phyloP scores from a whole-genome alignment of 2,797 vertebrate species.

The Ceryle rudis region DNA sequence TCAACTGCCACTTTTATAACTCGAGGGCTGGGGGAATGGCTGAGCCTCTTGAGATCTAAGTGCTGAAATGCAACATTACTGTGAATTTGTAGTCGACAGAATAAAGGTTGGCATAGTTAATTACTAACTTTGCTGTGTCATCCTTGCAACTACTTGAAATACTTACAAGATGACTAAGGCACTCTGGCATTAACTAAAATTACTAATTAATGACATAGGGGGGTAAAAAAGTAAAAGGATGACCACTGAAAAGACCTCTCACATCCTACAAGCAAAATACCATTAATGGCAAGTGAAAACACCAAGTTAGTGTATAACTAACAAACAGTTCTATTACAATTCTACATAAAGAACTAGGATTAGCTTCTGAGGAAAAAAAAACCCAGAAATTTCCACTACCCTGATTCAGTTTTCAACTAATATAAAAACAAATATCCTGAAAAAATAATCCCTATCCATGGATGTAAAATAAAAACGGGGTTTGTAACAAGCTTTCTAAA shows the following conservation, averaged over 20 bases:
- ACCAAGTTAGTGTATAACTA: not conserved
- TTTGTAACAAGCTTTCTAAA: not conserved
- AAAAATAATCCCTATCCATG: not conserved
- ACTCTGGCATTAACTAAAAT: constrained; percentile 8
- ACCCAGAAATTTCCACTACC: not conserved
- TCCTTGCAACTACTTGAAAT: not conserved
- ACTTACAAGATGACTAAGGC: constrained; percentile 25
- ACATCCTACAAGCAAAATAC: not conserved
- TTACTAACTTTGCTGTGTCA: constrained; percentile 37
- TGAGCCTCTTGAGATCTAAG: not conserved
- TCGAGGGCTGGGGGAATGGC: not conserved
- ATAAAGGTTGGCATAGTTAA: constrained; percentile 33
- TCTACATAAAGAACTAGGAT: not conserved
- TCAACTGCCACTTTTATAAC: not conserved
- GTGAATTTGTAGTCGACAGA: not conserved
- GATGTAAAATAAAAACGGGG: not conserved
- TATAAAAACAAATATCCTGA: not conserved
- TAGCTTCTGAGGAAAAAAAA: not conserved
- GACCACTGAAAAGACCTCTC: not conserved
- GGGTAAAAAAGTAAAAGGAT: not conserved
- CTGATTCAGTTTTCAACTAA: not conserved
- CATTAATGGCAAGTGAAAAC: constrained; percentile 27
- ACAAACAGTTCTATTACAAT: not conserved
- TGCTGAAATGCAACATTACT: not conserved
- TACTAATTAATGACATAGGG: constrained; percentile 26